phyloP scores from a whole-genome alignment of 2,888 invertebrate genomes.

The Zonitis immaculata region DNA sequence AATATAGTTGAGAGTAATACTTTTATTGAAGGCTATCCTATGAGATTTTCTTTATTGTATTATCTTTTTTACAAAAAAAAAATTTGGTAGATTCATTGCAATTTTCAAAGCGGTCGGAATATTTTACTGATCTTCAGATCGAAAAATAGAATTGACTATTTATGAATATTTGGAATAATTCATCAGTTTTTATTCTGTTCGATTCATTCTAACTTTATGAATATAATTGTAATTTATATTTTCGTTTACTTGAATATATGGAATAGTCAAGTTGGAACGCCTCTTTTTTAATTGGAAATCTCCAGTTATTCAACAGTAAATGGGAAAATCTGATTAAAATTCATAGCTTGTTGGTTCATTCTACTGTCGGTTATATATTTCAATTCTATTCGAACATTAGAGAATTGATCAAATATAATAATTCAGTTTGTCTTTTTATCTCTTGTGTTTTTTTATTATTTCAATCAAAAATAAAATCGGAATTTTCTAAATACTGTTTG shows the following conservation, averaged over 20 bases:
- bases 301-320: conserved; percentile 1
- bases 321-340: neutral
- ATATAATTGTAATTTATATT: neutral
- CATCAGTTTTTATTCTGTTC: neutral
- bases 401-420: conserved; percentile 7
- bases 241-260: neutral
- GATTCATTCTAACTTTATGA: neutral
- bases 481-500: neutral
- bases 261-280: neutral
- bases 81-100: too few species aligned
- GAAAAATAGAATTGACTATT: too few species aligned
- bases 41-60: neutral
- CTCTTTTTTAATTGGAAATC: neutral
- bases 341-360: neutral
- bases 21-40: neutral
- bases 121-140: too few species aligned
- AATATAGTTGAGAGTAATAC: neutral
- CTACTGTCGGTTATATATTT: neutral
- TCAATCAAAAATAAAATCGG: neutral
- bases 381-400: conserved; percentile 1
- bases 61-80: too few species aligned
- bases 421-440: too few species aligned
- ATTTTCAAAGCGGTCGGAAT: too few species aligned
- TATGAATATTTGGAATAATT: neutral
- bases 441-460: too few species aligned